Percentiles rank a stretch among this genome's conserved stretches.
These are phyloP conservation scores for Delichon dasypus DNA, from an alignment of 2,797 vertebrate genomes.

Conservation along the genomic window DNA sequence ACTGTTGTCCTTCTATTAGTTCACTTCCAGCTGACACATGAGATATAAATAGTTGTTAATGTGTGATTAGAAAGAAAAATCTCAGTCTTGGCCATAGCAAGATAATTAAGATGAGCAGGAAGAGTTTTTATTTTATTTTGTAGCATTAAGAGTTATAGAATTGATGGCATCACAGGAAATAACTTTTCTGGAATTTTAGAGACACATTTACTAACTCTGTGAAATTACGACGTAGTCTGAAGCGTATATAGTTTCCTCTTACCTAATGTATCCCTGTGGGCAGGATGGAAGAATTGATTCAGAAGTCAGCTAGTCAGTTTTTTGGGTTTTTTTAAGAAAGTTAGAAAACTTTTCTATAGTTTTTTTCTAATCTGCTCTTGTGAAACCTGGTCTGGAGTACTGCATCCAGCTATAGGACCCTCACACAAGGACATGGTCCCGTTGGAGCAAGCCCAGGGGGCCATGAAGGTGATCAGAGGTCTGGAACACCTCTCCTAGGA, in stretches of 20 bases:
- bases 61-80: not conserved
- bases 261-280: not conserved
- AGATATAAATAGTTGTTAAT: not conserved
- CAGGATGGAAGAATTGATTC: not conserved
- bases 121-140: not conserved
- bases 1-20: not conserved
- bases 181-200: not conserved
- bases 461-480: not conserved
- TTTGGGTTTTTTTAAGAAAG: not conserved
- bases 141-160: not conserved
- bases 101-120: not conserved
- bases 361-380: not conserved
- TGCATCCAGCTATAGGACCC: not conserved
- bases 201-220: not conserved
- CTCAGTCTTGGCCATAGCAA: not conserved
- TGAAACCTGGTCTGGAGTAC: not conserved
- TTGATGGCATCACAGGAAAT: not conserved
- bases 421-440: not conserved
- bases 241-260: not conserved
- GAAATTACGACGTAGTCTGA: not conserved
- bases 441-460: not conserved
- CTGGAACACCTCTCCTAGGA: not conserved
- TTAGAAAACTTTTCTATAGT: not conserved
- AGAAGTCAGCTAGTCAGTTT: not conserved
- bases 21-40: not conserved